Base-by-base conservation (phyloP, 1,140 invertebrate genomes). In the Apis laboriosa region DNA sequence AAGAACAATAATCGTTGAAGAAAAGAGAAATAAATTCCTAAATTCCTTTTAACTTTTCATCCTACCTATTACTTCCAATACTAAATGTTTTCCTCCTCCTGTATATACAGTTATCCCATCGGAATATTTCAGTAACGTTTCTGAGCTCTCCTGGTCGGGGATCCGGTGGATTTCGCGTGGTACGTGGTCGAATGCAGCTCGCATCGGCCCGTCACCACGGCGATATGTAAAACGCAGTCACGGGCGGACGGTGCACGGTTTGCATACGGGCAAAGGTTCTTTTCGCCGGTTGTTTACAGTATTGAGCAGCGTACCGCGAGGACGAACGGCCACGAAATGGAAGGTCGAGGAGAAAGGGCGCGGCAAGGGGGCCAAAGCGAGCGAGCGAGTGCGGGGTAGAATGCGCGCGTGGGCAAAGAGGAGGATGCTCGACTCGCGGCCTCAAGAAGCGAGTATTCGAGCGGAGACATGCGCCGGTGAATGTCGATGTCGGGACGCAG, bases 401-500 rank as follows among this genome's bases (percentile, higher is more conserved):
- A 74, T 51, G 70, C n/a, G 51, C 70, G 70, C n/a, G 51, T 53
- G 80, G 70, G 56, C 60, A 74, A 80, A 72, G 77, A 77, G 79
- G 58, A 56, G 61, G 67, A 43, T 43, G 34, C 61, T 51, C 56
- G 70, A 15, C 61, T 66, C 51, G 70, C 55, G 9, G 63, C 21
- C 43, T 61, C 83, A 58, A 63, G 68, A 82, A 55, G 21, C 68
- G 68, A 64, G 67, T 63, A 77, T 87, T 84, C 84, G 73, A 81
- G 64, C 72, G 67, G 73, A 77, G 75, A 77, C 74, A 75, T 82
- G 86, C 85, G 53, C 71, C 77, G 61, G 75, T 86, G 85, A 84
- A 87, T 84, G 80, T 86, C 85, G 81, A 87, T 87, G 85, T 86
- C 85, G 85, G 77, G 85, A 85, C 73, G 82, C 76, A 76, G 75